Conservation (phyloP, 2,113 vertebrate species). For the Tiliqua scincoides region DNA sequence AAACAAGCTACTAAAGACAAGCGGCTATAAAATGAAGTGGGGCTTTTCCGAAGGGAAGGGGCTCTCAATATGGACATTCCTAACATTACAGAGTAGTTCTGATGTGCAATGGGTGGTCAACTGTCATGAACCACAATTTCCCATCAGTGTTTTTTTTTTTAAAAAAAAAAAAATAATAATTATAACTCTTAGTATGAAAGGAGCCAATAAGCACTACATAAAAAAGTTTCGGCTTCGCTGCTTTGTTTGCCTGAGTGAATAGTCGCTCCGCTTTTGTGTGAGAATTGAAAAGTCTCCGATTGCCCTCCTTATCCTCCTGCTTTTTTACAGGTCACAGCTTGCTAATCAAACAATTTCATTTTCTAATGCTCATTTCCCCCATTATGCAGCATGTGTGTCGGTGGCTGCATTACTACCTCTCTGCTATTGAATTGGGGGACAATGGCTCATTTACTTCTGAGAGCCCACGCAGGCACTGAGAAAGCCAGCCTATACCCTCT, state of each 20-base stretch:
- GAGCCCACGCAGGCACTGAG: constrained; percentile 28
- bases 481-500: constrained; percentile 16
- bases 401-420: constrained; percentile 45
- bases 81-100: background rate
- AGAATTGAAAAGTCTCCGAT: background rate
- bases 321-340: constrained; percentile 42
- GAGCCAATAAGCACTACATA: background rate
- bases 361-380: constrained; percentile 46
- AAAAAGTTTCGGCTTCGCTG: background rate
- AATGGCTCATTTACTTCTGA: constrained; percentile 59
- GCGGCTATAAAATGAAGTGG: too few relatives aligned
- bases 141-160: background rate
- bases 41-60: too few relatives aligned
- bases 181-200: background rate
- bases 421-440: constrained; percentile 56
- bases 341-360: constrained; percentile 48
- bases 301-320: background rate
- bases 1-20: too few relatives aligned
- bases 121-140: background rate
- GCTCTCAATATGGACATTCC: background rate
- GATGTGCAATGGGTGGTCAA: background rate
- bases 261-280: background rate
- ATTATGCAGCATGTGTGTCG: background rate
- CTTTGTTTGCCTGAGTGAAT: constrained; percentile 25
- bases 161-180: too few relatives aligned